phyloP scores from a whole-genome alignment of 1,140 invertebrate genomes.

The Ephestia elutella region DNA sequence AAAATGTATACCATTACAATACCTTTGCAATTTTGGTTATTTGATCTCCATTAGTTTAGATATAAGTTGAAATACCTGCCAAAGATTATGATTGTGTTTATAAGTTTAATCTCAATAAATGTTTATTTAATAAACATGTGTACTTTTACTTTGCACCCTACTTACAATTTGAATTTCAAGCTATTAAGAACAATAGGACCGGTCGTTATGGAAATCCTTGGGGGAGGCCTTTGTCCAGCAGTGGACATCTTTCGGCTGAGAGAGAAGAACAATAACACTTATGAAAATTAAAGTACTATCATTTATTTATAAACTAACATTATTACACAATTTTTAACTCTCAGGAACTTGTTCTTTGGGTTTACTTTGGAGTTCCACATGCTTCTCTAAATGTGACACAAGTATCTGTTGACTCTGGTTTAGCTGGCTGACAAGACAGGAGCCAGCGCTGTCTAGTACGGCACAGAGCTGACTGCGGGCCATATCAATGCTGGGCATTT shows the following conservation, averaged over 20 bases:
- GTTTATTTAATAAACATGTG: slow-evolving; percentile 9
- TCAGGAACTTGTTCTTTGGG: slow-evolving; percentile 17
- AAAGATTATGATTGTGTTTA: slow-evolving; percentile 48
- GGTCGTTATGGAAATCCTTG: too few species aligned
- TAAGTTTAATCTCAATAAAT: slow-evolving; percentile 17
- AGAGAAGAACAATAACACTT: too few species aligned
- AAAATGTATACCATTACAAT: slow-evolving; percentile 11
- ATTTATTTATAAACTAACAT: slow-evolving; percentile 7
- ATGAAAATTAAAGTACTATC: background rate
- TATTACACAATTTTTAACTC: slow-evolving; percentile 14
- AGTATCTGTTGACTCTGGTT: slow-evolving; percentile 80
- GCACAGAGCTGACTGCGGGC: slow-evolving; percentile 78
- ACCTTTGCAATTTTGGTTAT: slow-evolving; percentile 19
- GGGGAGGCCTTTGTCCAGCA: too few species aligned
- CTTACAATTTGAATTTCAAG: too few species aligned
- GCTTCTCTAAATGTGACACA: slow-evolving; percentile 76
- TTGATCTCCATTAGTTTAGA: slow-evolving; percentile 52
- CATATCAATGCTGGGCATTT: slow-evolving; percentile 76
- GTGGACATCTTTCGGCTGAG: too few species aligned
- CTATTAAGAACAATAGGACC: too few species aligned
- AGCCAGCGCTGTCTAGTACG: slow-evolving; percentile 77
- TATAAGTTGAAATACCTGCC: slow-evolving; percentile 30
- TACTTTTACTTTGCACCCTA: slow-evolving; percentile 1
- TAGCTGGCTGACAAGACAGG: slow-evolving; percentile 78
- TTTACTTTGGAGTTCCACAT: slow-evolving; percentile 46